Conservation (phyloP, 2,888 invertebrate species). For the Resseliella maxima region DNA sequence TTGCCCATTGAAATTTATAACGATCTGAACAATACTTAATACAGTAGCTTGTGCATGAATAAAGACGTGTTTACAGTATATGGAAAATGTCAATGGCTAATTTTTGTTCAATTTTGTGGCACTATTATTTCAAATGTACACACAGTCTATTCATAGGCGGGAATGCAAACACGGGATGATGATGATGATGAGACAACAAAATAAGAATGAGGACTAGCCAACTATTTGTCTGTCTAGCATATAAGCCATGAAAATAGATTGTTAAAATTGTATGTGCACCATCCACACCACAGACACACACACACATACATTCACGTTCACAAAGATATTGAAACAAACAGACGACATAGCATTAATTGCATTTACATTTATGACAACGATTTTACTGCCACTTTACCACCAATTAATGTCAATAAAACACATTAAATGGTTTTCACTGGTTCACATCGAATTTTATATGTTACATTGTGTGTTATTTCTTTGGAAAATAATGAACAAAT, state of each 20-base stretch:
- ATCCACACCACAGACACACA: too few species aligned
- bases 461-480: conserved; percentile 36
- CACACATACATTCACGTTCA: background rate
- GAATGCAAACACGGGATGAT: too few species aligned
- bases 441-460: conserved; percentile 29
- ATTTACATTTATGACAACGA: background rate
- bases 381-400: background rate
- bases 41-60: too few species aligned
- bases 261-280: background rate
- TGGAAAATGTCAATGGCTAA: too few species aligned
- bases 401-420: conserved; percentile 51
- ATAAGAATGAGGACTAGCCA: background rate
- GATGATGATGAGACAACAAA: background rate
- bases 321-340: conserved; percentile 26
- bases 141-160: background rate
- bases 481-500: background rate
- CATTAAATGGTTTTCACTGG: conserved; percentile 51
- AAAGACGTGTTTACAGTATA: too few species aligned
- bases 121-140: background rate
- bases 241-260: background rate
- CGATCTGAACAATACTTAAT: too few species aligned
- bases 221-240: background rate
- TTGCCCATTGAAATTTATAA: too few species aligned
- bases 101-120: too few species aligned
- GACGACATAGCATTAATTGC: conserved; percentile 41